A percentile compares a stretch with the other conserved stretches of the same genome.
phyloP scores from a whole-genome alignment of 35 echinoderm and acorn worm genomes.

The Ophiothrix spiculata region DNA sequence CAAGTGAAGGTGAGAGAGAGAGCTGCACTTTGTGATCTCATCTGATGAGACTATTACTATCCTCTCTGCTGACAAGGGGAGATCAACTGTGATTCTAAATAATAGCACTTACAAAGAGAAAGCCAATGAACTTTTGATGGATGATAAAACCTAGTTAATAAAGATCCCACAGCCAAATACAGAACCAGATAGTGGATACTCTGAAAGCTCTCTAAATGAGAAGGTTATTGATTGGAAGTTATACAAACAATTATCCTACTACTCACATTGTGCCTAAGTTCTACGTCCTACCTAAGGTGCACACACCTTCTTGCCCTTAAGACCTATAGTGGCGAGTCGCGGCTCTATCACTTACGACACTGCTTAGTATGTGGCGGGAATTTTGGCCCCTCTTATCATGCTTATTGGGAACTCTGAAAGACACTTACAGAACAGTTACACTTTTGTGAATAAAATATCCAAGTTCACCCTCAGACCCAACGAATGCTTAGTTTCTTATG shows the following conservation, averaged over 20 bases:
- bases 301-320: neutral
- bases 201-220: neutral
- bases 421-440: neutral
- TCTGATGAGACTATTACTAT: neutral
- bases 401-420: neutral
- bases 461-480: neutral
- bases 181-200: neutral
- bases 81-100: neutral
- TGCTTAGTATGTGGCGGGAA: neutral
- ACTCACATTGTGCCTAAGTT: neutral
- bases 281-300: neutral
- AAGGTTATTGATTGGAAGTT: neutral
- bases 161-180: neutral
- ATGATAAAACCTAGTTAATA: neutral
- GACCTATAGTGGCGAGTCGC: neutral
- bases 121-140: neutral
- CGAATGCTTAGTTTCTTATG: neutral
- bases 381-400: neutral
- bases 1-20: too few relatives aligned
- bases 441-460: neutral
- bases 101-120: neutral
- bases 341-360: neutral
- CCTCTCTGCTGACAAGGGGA: constrained; percentile 13
- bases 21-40: neutral
- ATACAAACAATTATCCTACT: neutral